Evolutionary conservation across 2,797 vertebrate species (phyloP).

Genomic region (Avahi laniger): DNA sequence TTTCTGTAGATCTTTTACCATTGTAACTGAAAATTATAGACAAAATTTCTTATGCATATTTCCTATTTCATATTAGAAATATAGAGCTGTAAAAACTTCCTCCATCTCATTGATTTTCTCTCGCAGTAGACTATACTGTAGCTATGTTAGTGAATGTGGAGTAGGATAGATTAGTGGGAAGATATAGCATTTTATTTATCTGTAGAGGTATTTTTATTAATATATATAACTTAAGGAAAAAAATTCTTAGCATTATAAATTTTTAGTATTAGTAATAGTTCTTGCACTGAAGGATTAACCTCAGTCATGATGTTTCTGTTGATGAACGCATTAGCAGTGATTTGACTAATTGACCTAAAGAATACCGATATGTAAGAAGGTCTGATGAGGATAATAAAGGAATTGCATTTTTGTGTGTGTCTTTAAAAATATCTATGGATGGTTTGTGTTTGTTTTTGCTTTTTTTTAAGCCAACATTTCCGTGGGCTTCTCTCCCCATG

Average conservation of each 20-base stretch:
- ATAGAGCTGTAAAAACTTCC: background rate
- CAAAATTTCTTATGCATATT: background rate
- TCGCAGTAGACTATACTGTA: background rate
- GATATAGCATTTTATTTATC: background rate
- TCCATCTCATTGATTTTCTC: background rate
- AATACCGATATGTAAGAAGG: background rate
- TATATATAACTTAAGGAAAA: background rate
- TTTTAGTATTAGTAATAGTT: background rate
- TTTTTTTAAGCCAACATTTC: background rate
- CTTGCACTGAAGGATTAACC: background rate
- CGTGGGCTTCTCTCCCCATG: background rate
- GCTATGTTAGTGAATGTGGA: background rate
- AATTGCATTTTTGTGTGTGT: background rate
- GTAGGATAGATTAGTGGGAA: background rate
- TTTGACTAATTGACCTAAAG: conserved; percentile 37
- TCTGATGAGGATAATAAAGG: background rate
- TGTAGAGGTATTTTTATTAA: background rate
- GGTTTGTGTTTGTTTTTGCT: background rate
- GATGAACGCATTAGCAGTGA: background rate
- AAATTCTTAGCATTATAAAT: background rate
- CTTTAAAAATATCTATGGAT: background rate
- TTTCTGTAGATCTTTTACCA: background rate
- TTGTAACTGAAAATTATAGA: background rate
- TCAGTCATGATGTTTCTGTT: background rate
- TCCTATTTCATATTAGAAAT: background rate